Percentiles rank a stretch among this genome's conserved stretches.
phyloP scores from a whole-genome alignment of 2,797 vertebrate species.

The Somateria mollissima region DNA sequence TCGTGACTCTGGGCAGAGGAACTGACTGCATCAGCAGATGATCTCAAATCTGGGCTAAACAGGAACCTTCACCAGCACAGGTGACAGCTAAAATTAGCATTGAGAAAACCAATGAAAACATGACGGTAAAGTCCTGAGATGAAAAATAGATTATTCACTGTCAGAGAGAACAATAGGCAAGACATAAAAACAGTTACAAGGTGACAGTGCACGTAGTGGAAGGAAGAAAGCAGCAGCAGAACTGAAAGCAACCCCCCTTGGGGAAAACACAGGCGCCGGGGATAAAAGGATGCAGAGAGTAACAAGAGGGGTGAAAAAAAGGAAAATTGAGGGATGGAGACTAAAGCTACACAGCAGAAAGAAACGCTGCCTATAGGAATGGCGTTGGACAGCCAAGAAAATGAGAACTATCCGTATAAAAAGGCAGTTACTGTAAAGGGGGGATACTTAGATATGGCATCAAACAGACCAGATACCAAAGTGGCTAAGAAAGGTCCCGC shows the following conservation, averaged over 20 bases:
- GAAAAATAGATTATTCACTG: conserved; percentile 75
- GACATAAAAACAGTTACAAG: conserved; percentile 48
- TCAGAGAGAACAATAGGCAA: conserved; percentile 68
- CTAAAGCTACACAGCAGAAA: neutral
- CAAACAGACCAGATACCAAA: neutral
- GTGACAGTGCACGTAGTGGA: conserved; percentile 11
- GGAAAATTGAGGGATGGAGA: neutral
- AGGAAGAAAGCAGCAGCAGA: conserved; percentile 32
- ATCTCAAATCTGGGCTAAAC: conserved; percentile 48
- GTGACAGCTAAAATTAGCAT: conserved; percentile 71
- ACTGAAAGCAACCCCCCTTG: neutral
- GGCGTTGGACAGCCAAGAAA: neutral
- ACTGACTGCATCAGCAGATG: conserved; percentile 30
- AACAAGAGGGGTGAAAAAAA: neutral
- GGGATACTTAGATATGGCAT: neutral
- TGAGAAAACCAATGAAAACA: conserved; percentile 64
- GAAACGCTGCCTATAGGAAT: neutral
- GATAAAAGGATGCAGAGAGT: conserved; percentile 20
- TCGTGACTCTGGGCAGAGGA: neutral
- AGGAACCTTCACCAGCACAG: conserved; percentile 59
- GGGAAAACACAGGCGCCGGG: conserved; percentile 28
- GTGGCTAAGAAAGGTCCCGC: neutral
- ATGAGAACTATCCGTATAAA: neutral
- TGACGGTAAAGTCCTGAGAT: conserved; percentile 17
- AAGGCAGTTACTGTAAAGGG: neutral